phyloP scores from a whole-genome alignment of 2,888 invertebrate genomes.

The Chrysotoxum bicinctum region DNA sequence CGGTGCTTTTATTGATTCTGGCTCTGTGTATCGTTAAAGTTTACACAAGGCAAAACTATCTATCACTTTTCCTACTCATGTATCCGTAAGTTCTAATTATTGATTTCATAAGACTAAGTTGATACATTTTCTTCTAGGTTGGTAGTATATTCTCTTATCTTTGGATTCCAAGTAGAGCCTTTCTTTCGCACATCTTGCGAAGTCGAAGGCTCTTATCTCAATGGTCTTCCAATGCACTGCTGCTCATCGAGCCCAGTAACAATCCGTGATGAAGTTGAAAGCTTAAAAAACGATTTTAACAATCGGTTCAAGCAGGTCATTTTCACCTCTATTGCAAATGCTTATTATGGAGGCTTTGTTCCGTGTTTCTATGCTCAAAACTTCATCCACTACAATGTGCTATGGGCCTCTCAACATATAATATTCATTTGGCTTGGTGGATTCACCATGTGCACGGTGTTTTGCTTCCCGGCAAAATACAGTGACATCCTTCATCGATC shows the following conservation, averaged over 20 bases:
- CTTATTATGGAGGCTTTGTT: conserved; percentile 94
- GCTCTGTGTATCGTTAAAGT: conserved; percentile 88
- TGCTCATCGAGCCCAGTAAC: conserved; percentile 88
- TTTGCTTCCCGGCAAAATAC: conserved; percentile 86
- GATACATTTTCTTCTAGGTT: conserved; percentile 82
- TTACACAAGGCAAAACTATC: conserved; percentile 87
- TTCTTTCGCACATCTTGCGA: conserved; percentile 85
- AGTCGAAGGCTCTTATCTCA: conserved; percentile 81
- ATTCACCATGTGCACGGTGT: conserved; percentile 89
- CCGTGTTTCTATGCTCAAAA: conserved; percentile 94
- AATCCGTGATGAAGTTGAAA: conserved; percentile 92
- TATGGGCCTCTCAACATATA: conserved; percentile 92
- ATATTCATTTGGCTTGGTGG: conserved; percentile 92
- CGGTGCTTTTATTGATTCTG: conserved; percentile 84
- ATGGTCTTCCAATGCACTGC: conserved; percentile 87
- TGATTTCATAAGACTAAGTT: not conserved
- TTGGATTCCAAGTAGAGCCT: conserved; percentile 89
- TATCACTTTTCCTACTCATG: conserved; percentile 91
- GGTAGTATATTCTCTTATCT: conserved; percentile 90
- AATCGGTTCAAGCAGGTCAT: conserved; percentile 93
- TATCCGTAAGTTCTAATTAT: conserved; percentile 93
- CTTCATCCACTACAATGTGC: conserved; percentile 90
- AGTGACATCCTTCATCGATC: conserved; percentile 95
- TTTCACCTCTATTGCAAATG: conserved; percentile 90
- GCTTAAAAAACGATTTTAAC: conserved; percentile 93